A percentile compares a stretch with the other conserved stretches of the same genome.
Evolutionary conservation across 2,888 invertebrate species (phyloP).

Genomic region (Rhodophaea formosa): DNA sequence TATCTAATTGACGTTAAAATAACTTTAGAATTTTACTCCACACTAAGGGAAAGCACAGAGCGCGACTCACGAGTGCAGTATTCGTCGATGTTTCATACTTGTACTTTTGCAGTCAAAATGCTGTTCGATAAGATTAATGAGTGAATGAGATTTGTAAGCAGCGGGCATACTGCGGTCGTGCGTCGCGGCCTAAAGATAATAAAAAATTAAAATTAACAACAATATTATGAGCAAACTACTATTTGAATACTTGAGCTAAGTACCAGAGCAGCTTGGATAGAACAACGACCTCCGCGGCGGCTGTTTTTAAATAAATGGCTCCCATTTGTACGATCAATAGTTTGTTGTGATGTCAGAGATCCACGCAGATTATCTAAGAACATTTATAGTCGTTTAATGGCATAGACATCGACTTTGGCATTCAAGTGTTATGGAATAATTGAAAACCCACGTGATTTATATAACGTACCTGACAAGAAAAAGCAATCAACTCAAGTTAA

Average conservation of each 20-base stretch:
- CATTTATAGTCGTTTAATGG: conserved; percentile 67
- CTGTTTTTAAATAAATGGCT: conserved; percentile 61
- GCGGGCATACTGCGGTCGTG: conserved; percentile 22
- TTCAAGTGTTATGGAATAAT: conserved; percentile 61
- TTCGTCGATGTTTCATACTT: conserved; percentile 11
- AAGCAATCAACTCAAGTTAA: conserved; percentile 47
- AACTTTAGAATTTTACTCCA: conserved; percentile 63
- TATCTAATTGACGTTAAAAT: conserved; percentile 66
- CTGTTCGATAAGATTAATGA: conserved; percentile 7
- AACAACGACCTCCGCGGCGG: conserved; percentile 52
- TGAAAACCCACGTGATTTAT: conserved; percentile 30
- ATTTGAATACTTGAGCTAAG: conserved; percentile 77
- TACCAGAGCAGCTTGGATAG: conserved; percentile 78
- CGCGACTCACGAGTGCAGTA: conserved; percentile 22
- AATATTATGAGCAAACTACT: conserved; percentile 77
- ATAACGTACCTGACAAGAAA: conserved; percentile 37
- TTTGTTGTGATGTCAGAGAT: conserved; percentile 76
- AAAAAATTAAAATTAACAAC: conserved; percentile 72
- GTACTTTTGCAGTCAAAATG: conserved; percentile 16
- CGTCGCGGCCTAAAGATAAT: conserved; percentile 34
- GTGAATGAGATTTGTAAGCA: conserved; percentile 7
- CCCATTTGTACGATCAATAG: conserved; percentile 76
- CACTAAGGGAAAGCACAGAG: conserved; percentile 49
- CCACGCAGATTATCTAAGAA: conserved; percentile 57
- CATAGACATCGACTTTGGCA: conserved; percentile 78